Evolutionary conservation across 2,888 invertebrate genomes (phyloP), one percentile per base, ranked within the genome.

Genomic region (Oscheius sp.): DNA sequence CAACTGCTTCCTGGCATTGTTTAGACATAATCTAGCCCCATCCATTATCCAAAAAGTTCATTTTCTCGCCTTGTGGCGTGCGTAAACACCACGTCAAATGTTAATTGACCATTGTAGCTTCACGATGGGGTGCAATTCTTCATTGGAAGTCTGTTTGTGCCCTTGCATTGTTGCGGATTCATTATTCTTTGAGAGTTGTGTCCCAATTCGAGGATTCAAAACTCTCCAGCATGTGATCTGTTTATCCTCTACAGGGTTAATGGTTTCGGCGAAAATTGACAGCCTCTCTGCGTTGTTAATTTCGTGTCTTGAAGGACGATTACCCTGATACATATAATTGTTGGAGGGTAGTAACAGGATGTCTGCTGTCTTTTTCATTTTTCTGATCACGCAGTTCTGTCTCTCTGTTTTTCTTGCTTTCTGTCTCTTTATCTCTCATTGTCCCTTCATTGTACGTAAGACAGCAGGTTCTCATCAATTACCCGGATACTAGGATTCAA

Each of bases 41-140:
- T 42, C 42, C 42, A 42, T 42, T 42, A 42, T 42, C 42, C 42
- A 3, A 42, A 42, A 42, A 42, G 42, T 42, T 42, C 42, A 42
- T 42, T 42, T 21, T 42, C 42, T 42, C 42, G 42, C 42, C 42
- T 3, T 42, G 29, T 63, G 21, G 29, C 35, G 62, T 42, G 37
- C 13, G 47, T 63, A 63, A 21, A 47, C 63, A 63, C 48, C 63
- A 63, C 63, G 63, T 63, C 48, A 48, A 63, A 63, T 21, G 63
- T 63, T 63, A 63, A 63, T 63, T 63, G 63, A 13, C 32, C 58
- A 58, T 58, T 58, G 32, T 58, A 4, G 29, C 58, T 33, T 58
- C 53, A 21, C n/a, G 53, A 53, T 7, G 50, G 29, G 29, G 29
- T 21, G 53, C 53, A 29, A 53, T 53, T 53, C 29, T 53, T 53